A percentile compares a stretch with the other conserved stretches of the same genome.
Evolutionary conservation across 1,140 invertebrate species (phyloP).

Genomic region (Atta cephalotes): DNA sequence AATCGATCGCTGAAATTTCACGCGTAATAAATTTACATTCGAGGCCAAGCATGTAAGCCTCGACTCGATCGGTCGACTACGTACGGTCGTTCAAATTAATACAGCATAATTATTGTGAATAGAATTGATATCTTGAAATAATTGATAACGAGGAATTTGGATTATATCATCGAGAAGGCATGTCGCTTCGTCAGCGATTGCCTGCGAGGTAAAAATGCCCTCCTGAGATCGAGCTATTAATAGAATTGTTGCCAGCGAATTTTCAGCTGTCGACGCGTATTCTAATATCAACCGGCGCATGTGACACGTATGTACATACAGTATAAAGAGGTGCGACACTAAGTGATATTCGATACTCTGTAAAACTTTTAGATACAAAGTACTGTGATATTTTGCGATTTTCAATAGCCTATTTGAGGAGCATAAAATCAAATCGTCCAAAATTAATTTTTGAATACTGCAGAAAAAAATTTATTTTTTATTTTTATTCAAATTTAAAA

Average conservation of each 20-base stretch:
- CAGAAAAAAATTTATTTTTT: not conserved
- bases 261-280: conserved; percentile 30
- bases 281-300: conserved; percentile 22
- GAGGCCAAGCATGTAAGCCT: not conserved
- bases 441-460: not conserved
- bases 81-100: not conserved
- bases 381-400: not conserved
- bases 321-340: not conserved
- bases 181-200: not conserved
- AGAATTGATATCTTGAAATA: not conserved
- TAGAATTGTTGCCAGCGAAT: conserved; percentile 54
- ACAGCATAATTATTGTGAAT: not conserved
- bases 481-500: not conserved
- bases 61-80: not conserved
- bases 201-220: conserved; percentile 44
- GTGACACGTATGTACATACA: not conserved
- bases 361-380: not conserved
- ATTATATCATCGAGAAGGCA: not conserved
- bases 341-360: not conserved
- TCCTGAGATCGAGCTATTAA: conserved; percentile 47
- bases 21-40: not conserved
- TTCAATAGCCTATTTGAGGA: not conserved
- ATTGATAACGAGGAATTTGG: not conserved
- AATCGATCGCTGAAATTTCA: conserved; percentile 43
- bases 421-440: not conserved